Conservation (phyloP, 2,888 invertebrate genomes). For the Myopa tessellatipennis region DNA sequence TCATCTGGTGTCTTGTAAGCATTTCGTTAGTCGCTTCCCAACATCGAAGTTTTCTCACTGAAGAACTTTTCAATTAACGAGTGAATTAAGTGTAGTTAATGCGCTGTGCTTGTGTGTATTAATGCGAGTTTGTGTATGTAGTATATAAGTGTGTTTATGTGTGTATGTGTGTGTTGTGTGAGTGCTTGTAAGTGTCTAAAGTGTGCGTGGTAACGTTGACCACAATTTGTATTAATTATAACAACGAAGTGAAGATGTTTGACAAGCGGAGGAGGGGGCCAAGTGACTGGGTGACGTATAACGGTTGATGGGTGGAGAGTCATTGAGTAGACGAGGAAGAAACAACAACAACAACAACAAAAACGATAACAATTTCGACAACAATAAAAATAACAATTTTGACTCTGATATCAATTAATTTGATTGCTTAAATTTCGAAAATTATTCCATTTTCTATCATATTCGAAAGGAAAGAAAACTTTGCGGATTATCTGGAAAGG, state of each 20-base stretch:
- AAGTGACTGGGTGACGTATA: neutral
- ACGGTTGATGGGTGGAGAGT: neutral
- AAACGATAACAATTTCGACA: neutral
- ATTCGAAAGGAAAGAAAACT: conserved; percentile 40
- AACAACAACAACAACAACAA: neutral
- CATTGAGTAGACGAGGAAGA: neutral
- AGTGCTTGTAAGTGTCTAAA: conserved; percentile 49
- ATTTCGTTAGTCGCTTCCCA: neutral
- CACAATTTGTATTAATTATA: conserved; percentile 53
- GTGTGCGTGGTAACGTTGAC: conserved; percentile 49
- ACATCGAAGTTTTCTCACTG: conserved; percentile 42
- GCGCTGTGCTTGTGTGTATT: conserved; percentile 51
- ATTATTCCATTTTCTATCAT: conserved; percentile 42
- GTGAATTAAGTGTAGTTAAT: conserved; percentile 54
- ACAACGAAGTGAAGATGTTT: conserved; percentile 35
- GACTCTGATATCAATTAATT: conserved; percentile 51
- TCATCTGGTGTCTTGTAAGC: neutral
- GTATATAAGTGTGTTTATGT: conserved; percentile 51
- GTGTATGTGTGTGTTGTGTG: conserved; percentile 43
- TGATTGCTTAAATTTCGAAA: conserved; percentile 48
- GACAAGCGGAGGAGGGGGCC: conserved; percentile 7
- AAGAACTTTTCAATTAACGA: conserved; percentile 58
- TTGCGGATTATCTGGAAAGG: conserved; percentile 35
- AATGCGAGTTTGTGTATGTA: too few species aligned
- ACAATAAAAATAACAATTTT: conserved; percentile 29